These are phyloP conservation scores for Upupa epops DNA, from an alignment of 2,113 vertebrate genomes.

Conservation along the genomic window DNA sequence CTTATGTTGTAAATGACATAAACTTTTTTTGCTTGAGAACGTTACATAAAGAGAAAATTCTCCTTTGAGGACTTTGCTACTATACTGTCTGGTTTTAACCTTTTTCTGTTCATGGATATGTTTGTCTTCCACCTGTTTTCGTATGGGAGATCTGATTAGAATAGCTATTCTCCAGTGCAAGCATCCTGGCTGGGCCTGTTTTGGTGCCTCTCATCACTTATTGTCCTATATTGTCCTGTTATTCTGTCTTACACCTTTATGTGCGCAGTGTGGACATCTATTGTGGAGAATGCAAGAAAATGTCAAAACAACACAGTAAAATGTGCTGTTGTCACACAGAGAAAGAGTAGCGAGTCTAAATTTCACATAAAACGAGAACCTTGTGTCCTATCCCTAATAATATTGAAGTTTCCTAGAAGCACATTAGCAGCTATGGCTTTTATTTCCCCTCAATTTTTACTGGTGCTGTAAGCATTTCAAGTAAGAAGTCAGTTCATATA, in stretches of 20 bases:
- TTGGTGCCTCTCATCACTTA: neutral
- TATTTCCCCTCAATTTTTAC: neutral
- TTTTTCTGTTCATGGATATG: neutral
- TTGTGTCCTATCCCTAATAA: neutral
- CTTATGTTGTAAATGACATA: neutral
- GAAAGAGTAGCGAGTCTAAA: neutral
- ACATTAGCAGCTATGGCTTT: neutral
- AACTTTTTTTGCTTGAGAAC: neutral
- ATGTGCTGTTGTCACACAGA: neutral
- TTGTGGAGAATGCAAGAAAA: neutral
- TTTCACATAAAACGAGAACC: neutral
- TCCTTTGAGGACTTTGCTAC: neutral
- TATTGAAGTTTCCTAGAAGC: neutral
- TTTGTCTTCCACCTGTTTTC: neutral
- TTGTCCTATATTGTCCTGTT: neutral
- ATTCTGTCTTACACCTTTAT: neutral
- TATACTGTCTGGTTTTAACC: neutral
- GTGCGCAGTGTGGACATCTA: accelerated
- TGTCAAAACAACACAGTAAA: neutral
- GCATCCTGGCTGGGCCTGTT: neutral
- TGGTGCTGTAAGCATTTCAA: neutral
- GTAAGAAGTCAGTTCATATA: neutral
- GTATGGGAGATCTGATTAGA: neutral
- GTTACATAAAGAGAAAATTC: neutral
- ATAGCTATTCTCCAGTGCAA: neutral